Evolutionary conservation across 2,113 vertebrate species (phyloP).

Genomic region (Cyprinodon brontotheroides): DNA sequence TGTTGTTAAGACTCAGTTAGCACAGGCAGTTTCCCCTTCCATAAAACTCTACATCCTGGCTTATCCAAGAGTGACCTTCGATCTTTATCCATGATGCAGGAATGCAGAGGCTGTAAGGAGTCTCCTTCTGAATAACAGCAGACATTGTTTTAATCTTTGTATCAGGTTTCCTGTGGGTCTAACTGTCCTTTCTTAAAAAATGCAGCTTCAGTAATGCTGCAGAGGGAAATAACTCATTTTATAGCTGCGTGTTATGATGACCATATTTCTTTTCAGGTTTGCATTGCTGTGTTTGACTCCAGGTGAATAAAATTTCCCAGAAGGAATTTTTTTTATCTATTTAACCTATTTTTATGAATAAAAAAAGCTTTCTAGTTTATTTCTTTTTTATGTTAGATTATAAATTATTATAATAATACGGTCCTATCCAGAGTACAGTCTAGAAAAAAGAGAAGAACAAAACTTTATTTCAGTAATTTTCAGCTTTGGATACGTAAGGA

Average conservation of each 20-base stretch:
- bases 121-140: conserved; percentile 16
- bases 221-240: conserved; percentile 10
- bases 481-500: too few species aligned
- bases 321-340: neutral
- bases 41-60: neutral
- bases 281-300: neutral
- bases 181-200: neutral
- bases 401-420: too few species aligned
- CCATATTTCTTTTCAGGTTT: neutral
- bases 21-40: conserved; percentile 19
- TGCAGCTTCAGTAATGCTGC: neutral
- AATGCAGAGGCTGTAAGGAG: conserved; percentile 35
- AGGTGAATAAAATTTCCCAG: too few species aligned
- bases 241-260: neutral
- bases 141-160: conserved; percentile 35
- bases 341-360: neutral
- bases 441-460: too few species aligned
- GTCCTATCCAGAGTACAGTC: too few species aligned
- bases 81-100: conserved; percentile 41
- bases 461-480: too few species aligned
- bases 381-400: too few species aligned
- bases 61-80: conserved; percentile 23
- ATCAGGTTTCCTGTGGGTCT: conserved; percentile 40
- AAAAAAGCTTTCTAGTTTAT: too few species aligned
- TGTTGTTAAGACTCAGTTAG: neutral